A percentile compares a stretch with the other conserved stretches of the same genome.
These are phyloP conservation scores for Aurelia coerulea DNA, from an alignment of 30 jellyfish, hydroid and myxozoan genomes.

Conservation along the genomic window DNA sequence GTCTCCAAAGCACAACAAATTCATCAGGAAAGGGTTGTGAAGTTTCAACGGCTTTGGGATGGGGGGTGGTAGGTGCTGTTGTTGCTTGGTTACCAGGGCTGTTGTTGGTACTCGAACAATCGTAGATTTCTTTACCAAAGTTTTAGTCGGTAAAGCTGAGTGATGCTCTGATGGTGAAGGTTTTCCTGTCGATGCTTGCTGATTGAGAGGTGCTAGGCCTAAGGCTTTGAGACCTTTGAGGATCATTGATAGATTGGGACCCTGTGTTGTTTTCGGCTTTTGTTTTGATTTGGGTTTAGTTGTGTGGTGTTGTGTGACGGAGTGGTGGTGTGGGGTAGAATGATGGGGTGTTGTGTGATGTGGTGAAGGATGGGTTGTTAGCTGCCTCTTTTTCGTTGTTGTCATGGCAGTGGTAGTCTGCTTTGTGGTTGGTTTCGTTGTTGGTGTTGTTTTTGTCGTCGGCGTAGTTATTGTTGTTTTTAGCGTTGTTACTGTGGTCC, in stretches of 20 bases:
- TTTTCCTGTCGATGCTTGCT: slow-evolving; percentile 49
- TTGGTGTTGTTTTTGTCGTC: slow-evolving; percentile 7
- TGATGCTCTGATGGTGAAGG: slow-evolving; percentile 51
- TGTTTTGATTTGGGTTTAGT: slow-evolving; percentile 38
- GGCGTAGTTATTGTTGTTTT: slow-evolving; percentile 12
- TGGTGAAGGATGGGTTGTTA: slow-evolving; percentile 25
- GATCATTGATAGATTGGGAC: slow-evolving; percentile 75
- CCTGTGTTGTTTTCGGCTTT: slow-evolving; percentile 60
- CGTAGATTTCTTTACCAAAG: slow-evolving; percentile 13
- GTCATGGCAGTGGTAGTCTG: background rate
- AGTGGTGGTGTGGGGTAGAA: slow-evolving; percentile 34
- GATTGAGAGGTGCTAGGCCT: slow-evolving; percentile 49
- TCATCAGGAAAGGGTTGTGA: slow-evolving; percentile 74
- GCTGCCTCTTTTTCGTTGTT: slow-evolving; percentile 2
- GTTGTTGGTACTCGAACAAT: slow-evolving; percentile 16
- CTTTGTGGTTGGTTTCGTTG: slow-evolving; percentile 38
- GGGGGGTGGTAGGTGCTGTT: slow-evolving; percentile 68
- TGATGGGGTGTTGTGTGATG: slow-evolving; percentile 38
- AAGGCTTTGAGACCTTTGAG: slow-evolving; percentile 86
- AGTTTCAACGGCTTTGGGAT: slow-evolving; percentile 77
- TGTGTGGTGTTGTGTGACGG: slow-evolving; percentile 36
- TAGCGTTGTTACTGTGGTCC: background rate
- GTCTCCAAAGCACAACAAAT: slow-evolving; percentile 95
- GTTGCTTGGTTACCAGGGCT: slow-evolving; percentile 20
- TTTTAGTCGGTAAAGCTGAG: slow-evolving; percentile 14